Evolutionary conservation across 1,140 invertebrate genomes (phyloP), one percentile per base, ranked within the genome.

Genomic region (Drosophila sturtevanti): DNA sequence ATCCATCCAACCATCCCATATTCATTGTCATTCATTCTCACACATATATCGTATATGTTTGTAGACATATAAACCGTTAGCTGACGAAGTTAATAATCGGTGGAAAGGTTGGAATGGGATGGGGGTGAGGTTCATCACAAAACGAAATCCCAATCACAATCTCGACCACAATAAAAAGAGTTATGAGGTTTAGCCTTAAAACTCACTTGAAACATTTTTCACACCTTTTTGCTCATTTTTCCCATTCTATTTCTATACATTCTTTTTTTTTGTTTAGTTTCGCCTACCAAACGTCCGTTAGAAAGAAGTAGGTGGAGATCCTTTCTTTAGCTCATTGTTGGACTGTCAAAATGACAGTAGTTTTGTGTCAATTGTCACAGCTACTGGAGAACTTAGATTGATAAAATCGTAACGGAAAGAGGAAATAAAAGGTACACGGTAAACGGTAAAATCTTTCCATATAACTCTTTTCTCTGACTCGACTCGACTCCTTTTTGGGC

Each of bases 201-300:
- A 64, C 65, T 66, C 63, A 62, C 77, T 69, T 34, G 44, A 82
- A 70, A 64, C 41, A 48, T 48, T 81, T 68, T 79, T 77, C 77
- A 82, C 84, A 87, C 82, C 82, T 87, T 81, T 85, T 74, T 27
- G 11, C 41, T 27, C 34, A 51, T 69, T 66, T 67, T 64, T 68
- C 7, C 1, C 10, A 37, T 55, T 68, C 41, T 21, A 21, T 11
- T 21, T 10, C 7, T 48, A 1, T 48, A 21, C 6, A 9, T 1
- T 24, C 1, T 31, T 11, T 18, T 48, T 21, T 21, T 21, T 9
- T 48, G 64, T 74, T 59, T 41, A 68, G 55, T 76, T 72, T 31
- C 64, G 79, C 82, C 82, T 87, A 89, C 82, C 35, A 89, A 87
- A 87, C 79, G 41, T 63, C 81, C 84, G 84, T 87, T 89, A 81